phyloP scores from a whole-genome alignment of 2,888 invertebrate species.

The Opisthograptis luteolata region DNA sequence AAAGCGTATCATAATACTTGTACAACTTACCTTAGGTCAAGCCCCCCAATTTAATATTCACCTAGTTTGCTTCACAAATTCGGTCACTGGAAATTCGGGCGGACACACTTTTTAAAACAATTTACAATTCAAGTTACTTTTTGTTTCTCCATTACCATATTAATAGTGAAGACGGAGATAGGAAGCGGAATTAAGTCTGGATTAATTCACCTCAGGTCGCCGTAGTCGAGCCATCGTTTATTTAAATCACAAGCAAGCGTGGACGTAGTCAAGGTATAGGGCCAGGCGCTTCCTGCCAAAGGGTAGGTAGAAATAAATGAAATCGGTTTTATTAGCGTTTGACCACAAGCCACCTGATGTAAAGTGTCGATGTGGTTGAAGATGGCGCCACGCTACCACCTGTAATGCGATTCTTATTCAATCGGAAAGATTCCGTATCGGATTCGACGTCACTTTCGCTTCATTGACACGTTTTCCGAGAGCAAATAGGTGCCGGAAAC shows the following conservation, averaged over 20 bases:
- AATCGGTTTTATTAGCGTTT: no score
- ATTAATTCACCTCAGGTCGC: constrained; percentile 32
- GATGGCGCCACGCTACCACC: no score
- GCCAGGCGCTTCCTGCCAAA: background rate
- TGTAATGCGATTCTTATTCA: no score
- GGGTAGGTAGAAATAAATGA: background rate
- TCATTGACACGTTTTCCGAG: no score
- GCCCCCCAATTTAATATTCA: constrained; percentile 5
- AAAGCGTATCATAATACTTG: background rate
- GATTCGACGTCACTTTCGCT: no score
- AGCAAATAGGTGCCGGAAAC: no score
- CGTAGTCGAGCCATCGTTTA: constrained; percentile 27
- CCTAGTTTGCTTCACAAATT: constrained; percentile 25
- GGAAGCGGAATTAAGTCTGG: constrained; percentile 37
- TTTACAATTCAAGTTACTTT: constrained; percentile 32
- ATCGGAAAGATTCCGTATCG: no score
- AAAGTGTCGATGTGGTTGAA: no score
- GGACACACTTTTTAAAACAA: constrained; percentile 25
- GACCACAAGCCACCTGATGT: no score
- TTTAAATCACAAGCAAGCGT: constrained; percentile 28
- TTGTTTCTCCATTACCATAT: constrained; percentile 26
- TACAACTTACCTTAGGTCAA: constrained; percentile 7
- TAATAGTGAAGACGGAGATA: constrained; percentile 30
- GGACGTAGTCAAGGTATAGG: background rate
- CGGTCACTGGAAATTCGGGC: constrained; percentile 8